These are phyloP conservation scores for Polypedilum vanderplanki DNA, from an alignment of 1,140 invertebrate species.

Conservation along the genomic window DNA sequence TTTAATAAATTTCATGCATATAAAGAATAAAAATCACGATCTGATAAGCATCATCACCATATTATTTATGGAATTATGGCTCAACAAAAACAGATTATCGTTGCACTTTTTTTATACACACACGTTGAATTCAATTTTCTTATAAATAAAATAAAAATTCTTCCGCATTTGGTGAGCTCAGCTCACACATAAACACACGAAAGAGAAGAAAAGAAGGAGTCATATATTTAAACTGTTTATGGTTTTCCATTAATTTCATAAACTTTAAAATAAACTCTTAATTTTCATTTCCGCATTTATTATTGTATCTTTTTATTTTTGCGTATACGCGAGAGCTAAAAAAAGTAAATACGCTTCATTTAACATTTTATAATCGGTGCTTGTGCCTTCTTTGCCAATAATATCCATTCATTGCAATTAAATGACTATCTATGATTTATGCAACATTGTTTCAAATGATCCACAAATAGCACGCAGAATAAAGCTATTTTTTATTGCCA, in stretches of 20 bases:
- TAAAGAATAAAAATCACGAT: too few species aligned
- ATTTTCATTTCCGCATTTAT: conserved; percentile 6
- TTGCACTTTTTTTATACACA: too few species aligned
- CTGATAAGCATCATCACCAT: too few species aligned
- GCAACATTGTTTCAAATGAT: conserved; percentile 18
- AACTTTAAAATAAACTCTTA: not conserved
- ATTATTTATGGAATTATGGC: too few species aligned
- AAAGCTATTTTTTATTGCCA: too few species aligned
- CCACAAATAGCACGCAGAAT: not conserved
- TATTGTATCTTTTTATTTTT: not conserved
- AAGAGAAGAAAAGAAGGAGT: not conserved
- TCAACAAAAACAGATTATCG: too few species aligned
- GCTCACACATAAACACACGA: not conserved
- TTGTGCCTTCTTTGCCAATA: too few species aligned
- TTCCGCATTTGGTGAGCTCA: not conserved
- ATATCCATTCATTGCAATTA: not conserved
- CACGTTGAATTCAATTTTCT: too few species aligned
- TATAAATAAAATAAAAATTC: not conserved
- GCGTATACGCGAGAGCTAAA: not conserved
- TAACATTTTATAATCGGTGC: not conserved
- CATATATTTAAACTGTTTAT: not conserved
- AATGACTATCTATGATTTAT: conserved; percentile 3
- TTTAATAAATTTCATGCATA: too few species aligned
- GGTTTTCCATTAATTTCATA: not conserved
- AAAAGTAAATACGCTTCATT: not conserved